phyloP scores from a whole-genome alignment of 2,888 invertebrate species.

The Muscina levida region DNA sequence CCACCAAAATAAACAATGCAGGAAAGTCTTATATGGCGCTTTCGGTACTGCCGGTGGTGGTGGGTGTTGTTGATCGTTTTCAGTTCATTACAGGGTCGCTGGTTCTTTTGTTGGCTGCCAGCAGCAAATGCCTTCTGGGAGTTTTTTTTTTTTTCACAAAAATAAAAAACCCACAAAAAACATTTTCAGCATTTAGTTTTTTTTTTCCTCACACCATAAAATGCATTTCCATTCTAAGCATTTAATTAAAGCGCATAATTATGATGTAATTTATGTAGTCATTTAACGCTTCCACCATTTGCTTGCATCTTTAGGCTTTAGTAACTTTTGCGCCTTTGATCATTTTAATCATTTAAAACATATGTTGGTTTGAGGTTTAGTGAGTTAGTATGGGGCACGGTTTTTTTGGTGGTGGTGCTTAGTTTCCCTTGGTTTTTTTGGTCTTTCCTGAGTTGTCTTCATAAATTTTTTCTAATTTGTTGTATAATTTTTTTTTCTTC shows the following conservation, averaged over 20 bases:
- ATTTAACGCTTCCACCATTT: not conserved
- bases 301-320: no score
- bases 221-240: constrained; percentile 12
- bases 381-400: not conserved
- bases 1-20: constrained; percentile 13
- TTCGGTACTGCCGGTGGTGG: no score
- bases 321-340: constrained; percentile 20
- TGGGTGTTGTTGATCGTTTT: no score
- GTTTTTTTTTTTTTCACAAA: not conserved
- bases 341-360: constrained; percentile 12
- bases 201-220: not conserved
- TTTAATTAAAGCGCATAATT: constrained; percentile 48
- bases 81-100: no score
- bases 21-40: no score
- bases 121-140: not conserved
- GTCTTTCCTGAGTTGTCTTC: constrained; percentile 8
- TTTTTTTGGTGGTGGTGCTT: constrained; percentile 6
- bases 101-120: not conserved
- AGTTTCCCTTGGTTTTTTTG: constrained; percentile 8
- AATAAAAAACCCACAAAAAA: not conserved
- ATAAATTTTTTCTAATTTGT: constrained; percentile 16
- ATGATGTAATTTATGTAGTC: constrained; percentile 49
- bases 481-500: no score
- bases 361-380: not conserved
- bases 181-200: not conserved